Evolutionary conservation across 2,888 invertebrate species (phyloP), one percentile per base, ranked within the genome.

Genomic region (Polia nebulosa): DNA sequence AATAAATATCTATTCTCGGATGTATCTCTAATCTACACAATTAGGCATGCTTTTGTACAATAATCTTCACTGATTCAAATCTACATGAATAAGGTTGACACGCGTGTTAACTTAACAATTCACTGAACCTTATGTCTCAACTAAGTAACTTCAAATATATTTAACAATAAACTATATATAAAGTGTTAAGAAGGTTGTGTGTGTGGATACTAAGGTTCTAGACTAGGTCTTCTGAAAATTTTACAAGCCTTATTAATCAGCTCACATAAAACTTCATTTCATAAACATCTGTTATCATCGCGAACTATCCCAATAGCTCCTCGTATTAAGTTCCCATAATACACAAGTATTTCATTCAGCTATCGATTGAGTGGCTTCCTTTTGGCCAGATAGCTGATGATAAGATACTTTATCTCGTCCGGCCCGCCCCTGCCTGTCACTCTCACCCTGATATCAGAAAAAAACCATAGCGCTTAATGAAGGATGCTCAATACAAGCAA

Each of bases 351-450:
- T 84, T 81, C 80, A 85, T 82, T 82, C 72, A 80, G 66, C 81
- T 91, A 93, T 94, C 90, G 93, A 94, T 94, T 87, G 84, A 87
- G 70, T 71, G 89, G 88, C 90, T 90, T 91, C 90, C 89, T 87
- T 87, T 83, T 78, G 70, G 61, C 70, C 71, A 82, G 93, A 93
- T 93, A 93, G 82, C 85, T 81, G 63, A 81, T 88, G 94, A 94
- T 94, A 93, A 93, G 92, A 93, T 92, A 93, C 88, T 88, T 89
- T 93, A 94, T 93, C 93, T 90, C 85, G 78, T 76, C 86, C 80
- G 80, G 65, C 71, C 87, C 89, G 85, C 89, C 89, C 87, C 84
- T 80, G 77, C 81, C 71, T 84, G 87, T 85, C 86, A 86, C 86
- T 87, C 86, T 86, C 85, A 85, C 82, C 81, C 83, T 72, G 83